Evolutionary conservation across 2,888 invertebrate genomes (phyloP).

Genomic region (Mantis religiosa): DNA sequence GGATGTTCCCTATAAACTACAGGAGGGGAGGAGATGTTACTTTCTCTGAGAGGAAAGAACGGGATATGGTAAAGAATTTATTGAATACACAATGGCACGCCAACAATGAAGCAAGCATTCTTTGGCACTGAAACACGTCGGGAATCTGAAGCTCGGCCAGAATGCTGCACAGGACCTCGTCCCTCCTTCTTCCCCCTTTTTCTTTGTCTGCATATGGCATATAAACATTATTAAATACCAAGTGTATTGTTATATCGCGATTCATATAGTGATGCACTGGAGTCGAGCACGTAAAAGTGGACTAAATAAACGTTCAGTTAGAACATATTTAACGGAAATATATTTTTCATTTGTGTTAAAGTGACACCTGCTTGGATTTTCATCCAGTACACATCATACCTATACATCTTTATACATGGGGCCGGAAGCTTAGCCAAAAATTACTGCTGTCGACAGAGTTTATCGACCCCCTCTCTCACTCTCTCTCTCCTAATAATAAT

Average conservation of each 20-base stretch:
- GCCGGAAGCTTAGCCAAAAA: too few species aligned
- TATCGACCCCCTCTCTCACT: too few species aligned
- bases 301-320: too few species aligned
- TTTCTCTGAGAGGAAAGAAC: neutral
- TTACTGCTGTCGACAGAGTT: too few species aligned
- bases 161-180: conserved; percentile 8
- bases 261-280: neutral
- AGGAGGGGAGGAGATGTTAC: neutral
- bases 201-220: neutral
- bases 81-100: conserved; percentile 4
- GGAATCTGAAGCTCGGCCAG: conserved; percentile 16
- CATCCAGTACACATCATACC: too few species aligned
- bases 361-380: too few species aligned
- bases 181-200: neutral
- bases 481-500: too few species aligned
- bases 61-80: conserved; percentile 13
- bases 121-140: conserved; percentile 4
- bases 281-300: neutral
- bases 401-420: too few species aligned
- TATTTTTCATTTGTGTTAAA: too few species aligned
- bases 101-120: neutral
- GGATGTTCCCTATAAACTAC: neutral
- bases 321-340: too few species aligned
- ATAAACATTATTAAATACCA: conserved; percentile 11
- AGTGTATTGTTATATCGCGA: neutral